Conservation (phyloP, 2,797 vertebrate genomes). For the Myotis vivesi region DNA sequence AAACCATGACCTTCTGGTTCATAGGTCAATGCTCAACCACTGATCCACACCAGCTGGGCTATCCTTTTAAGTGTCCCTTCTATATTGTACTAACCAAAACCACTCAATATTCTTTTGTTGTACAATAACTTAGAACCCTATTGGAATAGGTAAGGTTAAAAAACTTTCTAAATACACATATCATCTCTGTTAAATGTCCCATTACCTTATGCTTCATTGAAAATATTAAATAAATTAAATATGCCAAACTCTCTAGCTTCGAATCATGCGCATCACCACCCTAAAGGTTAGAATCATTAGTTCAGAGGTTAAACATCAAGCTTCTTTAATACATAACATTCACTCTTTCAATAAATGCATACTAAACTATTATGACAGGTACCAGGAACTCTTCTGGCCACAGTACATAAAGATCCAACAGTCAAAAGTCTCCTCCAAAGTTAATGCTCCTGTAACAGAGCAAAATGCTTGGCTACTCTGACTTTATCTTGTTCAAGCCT, state of each 20-base stretch:
- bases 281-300: not conserved
- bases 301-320: not conserved
- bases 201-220: not conserved
- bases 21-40: too few relatives aligned
- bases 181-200: not conserved
- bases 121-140: not conserved
- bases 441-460: not conserved
- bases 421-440: not conserved
- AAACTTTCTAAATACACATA: not conserved
- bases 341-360: not conserved
- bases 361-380: not conserved
- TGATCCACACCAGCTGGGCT: not conserved
- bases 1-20: too few relatives aligned
- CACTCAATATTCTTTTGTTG: not conserved
- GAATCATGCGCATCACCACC: not conserved
- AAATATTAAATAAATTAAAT: conserved; percentile 6
- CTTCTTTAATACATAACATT: not conserved
- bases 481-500: not conserved
- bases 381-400: not conserved
- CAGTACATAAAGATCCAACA: not conserved
- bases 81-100: not conserved
- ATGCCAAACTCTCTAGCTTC: not conserved
- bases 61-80: not conserved
- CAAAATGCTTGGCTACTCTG: not conserved
- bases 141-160: not conserved